Evolutionary conservation across 2,888 invertebrate genomes (phyloP), one percentile per base, ranked within the genome.

Genomic region (Eucera pruinosa): DNA sequence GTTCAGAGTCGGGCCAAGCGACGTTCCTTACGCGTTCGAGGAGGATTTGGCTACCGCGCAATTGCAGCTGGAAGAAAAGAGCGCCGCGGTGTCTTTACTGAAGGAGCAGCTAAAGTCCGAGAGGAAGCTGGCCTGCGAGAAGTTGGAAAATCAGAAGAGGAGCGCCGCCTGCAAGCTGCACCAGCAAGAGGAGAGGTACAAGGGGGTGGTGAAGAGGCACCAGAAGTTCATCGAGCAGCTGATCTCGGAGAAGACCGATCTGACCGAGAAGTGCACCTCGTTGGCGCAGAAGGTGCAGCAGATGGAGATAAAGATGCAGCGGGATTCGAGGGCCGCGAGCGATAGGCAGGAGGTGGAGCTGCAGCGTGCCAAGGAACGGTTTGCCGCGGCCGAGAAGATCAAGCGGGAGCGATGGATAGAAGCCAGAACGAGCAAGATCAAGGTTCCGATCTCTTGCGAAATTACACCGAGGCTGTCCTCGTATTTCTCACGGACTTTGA

Each of bases 141-240:
- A 91, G 61, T 90, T 93, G 36, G 91, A 92, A 1, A 91, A 90
- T 39, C 91, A 93, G 50, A 91, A 91, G 48, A 90, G 91, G 27
- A 93, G 93, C 41, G 93, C 93, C 69, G 89, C 91, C 23, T 90
- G 93, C 2, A 93, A 93, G 74, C 85, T 95, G 66, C 93, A 93
- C 23, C 93, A 94, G 36, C 95, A 95, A 84, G 95, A 95, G 89
- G 94, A 95, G 27, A 96, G 97, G 84, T 96, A 95, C 86, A 97
- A 97, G 86, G 94, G 91, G 2, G 94, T 96, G 0, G 94, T 97
- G 25, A 95, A 95, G 81, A 93, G 97, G 15, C 97, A 97, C 89
- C 97, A 97, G 89, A 96, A 94, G 76, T 97, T 97, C 83, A 96
- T 97, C 57, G 97, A 97, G 89, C 91, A 96, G 94, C 89, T 97